Evolutionary conservation across 2,797 vertebrate species (phyloP).

Genomic region (Muscicapa comitata): DNA sequence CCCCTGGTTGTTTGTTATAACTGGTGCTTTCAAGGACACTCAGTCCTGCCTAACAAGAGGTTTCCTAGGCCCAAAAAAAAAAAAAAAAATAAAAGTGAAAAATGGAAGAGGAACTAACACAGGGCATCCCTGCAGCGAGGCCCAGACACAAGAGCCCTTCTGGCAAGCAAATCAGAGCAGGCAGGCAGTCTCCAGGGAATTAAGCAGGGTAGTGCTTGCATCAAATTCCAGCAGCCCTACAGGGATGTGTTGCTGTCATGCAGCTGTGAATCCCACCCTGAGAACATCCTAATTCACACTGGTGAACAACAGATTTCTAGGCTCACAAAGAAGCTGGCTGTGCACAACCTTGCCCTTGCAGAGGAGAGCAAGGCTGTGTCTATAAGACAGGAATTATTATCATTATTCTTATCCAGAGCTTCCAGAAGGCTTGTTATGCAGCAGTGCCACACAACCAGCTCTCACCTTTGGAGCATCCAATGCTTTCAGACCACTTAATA

Average conservation of each 20-base stretch:
- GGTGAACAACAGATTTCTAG: background rate
- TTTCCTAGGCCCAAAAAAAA: background rate
- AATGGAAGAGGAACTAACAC: slow-evolving; percentile 7
- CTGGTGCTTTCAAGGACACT: slow-evolving; percentile 9
- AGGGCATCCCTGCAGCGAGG: background rate
- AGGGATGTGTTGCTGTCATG: background rate
- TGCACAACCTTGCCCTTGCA: background rate
- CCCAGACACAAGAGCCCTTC: background rate
- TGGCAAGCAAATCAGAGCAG: background rate
- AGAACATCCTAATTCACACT: background rate
- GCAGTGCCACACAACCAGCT: background rate
- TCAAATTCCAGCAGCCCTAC: background rate
- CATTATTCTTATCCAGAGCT: background rate
- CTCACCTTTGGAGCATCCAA: background rate
- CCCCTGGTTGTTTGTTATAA: slow-evolving; percentile 28
- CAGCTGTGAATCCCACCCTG: background rate
- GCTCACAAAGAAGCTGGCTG: background rate
- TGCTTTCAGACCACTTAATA: background rate
- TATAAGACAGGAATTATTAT: background rate
- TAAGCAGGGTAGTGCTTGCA: background rate
- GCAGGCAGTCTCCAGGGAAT: background rate
- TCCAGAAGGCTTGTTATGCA: background rate
- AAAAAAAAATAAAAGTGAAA: background rate
- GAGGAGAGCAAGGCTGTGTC: background rate
- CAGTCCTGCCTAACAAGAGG: background rate